Evolutionary conservation across 2,888 invertebrate species (phyloP).

Genomic region (Eupithecia vulgata): DNA sequence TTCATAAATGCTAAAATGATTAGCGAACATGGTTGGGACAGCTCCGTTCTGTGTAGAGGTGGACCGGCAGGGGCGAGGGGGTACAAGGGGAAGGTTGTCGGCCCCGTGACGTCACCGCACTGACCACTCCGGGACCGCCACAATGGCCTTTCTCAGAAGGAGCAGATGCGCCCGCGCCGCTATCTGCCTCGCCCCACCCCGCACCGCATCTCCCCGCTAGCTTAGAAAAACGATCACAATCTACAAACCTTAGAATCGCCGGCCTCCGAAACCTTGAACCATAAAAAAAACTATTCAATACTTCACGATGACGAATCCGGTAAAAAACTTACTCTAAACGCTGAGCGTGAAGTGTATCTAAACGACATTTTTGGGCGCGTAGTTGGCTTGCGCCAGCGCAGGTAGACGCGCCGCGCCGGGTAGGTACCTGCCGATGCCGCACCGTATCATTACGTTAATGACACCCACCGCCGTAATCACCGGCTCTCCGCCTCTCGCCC

Average conservation of each 20-base stretch:
- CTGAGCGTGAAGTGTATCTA: constrained; percentile 69
- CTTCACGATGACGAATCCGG: constrained; percentile 57
- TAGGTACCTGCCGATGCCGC: constrained; percentile 74
- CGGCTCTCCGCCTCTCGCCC: constrained; percentile 37
- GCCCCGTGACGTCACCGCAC: constrained; percentile 82
- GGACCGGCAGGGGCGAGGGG: constrained; percentile 47
- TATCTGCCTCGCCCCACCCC: constrained; percentile 66
- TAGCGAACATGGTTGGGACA: constrained; percentile 53
- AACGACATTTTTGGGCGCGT: constrained; percentile 70
- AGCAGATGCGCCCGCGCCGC: constrained; percentile 79
- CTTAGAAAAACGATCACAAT: constrained; percentile 49
- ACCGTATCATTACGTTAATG: constrained; percentile 78
- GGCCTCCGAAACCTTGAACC: constrained; percentile 47
- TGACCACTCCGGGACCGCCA: constrained; percentile 79
- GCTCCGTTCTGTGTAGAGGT: constrained; percentile 46
- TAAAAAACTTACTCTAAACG: constrained; percentile 72
- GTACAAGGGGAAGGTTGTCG: constrained; percentile 76
- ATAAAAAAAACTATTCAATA: constrained; percentile 58
- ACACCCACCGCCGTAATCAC: constrained; percentile 65
- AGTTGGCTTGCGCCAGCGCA: constrained; percentile 53
- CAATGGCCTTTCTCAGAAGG: constrained; percentile 82
- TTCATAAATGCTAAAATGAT: constrained; percentile 51
- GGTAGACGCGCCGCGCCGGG: constrained; percentile 66
- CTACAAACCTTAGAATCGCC: constrained; percentile 38
- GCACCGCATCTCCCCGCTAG: constrained; percentile 56